Base-by-base conservation (phyloP, 2,113 vertebrate genomes). In the Paraplagusia blochii region DNA sequence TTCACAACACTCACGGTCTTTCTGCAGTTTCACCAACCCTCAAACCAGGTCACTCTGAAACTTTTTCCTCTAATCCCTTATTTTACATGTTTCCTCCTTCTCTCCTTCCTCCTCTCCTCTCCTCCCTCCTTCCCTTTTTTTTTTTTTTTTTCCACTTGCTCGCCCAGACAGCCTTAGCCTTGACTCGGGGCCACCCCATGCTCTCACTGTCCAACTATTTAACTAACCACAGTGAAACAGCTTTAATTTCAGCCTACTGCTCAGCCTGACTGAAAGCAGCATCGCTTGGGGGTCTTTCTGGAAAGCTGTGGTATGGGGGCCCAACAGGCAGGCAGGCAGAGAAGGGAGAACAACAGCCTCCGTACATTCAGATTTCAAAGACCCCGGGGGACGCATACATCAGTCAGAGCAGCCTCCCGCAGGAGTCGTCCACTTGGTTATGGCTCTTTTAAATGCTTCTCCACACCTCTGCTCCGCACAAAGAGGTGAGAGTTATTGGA, bases 201-300 rank as follows among this genome's bases (percentile, higher is more conserved):
- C 78, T 90, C 85, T 67, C 87, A 88, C 75, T 82, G 75, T 88
- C 72, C 74, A 90, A 89, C 65, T 81, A 90, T 88, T 88, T 86
- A 84, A 91, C 85, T 85, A 89, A 61, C 77, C 88, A 63, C 87
- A 88, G 80, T 72, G 75, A 88, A 88, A 80, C 82, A 77, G 88
- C 82, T 88, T 89, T 87, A 83, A 84, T 88, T 89, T 84, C 85
- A 85, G 76, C 74, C 75, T 77, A 71, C 74, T 75, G 76, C 81
- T 69, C 74, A 44, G 77, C 59, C 75, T 53, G 55, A 67, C 77
- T 69, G 63, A 74, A 69, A 63, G 70, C 72, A 63, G 63, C 77
- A 79, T 73, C 69, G 67, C 84, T 88, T 79, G 76, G 79, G 81
- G 87, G 84, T 89, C 86, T 85, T 85, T 85, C 75, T 84, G 84